Evolutionary conservation across 2,888 invertebrate genomes (phyloP).

Genomic region (Meandrusa payeni): DNA sequence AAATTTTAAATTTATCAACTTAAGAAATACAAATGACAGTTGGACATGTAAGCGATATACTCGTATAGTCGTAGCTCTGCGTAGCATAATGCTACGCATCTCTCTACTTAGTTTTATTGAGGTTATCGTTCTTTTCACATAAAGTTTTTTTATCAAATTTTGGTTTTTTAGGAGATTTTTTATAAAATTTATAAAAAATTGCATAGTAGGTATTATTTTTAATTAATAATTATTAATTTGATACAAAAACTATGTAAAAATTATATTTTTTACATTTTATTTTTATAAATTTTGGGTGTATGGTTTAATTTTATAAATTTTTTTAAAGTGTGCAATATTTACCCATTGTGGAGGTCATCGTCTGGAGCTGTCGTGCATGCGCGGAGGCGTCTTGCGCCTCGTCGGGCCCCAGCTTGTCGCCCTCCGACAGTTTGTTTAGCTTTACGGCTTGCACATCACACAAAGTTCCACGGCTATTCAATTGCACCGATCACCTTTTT

Average conservation of each 20-base stretch:
- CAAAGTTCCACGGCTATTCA: slow-evolving; percentile 54
- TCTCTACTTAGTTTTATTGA: slow-evolving; percentile 17
- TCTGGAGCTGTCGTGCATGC: slow-evolving; percentile 68
- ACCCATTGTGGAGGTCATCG: slow-evolving; percentile 79
- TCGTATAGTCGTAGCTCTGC: slow-evolving; percentile 12
- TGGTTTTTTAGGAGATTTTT: too few species aligned
- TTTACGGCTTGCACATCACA: slow-evolving; percentile 65
- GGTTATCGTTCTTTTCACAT: background rate
- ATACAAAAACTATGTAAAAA: too few species aligned
- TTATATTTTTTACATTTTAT: too few species aligned
- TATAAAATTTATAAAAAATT: too few species aligned
- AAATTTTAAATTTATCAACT: too few species aligned
- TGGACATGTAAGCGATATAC: too few species aligned
- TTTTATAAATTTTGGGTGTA: too few species aligned
- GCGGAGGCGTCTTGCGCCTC: slow-evolving; percentile 70
- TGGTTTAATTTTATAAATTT: too few species aligned
- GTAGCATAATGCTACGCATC: slow-evolving; percentile 25
- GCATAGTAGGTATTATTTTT: too few species aligned
- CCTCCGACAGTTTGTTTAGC: slow-evolving; percentile 69
- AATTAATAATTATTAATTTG: too few species aligned
- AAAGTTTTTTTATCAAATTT: too few species aligned
- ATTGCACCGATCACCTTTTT: slow-evolving; percentile 69
- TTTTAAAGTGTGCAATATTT: slow-evolving; percentile 40
- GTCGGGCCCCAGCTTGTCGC: slow-evolving; percentile 63
- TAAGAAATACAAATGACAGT: too few species aligned